Percentiles rank a stretch among this genome's conserved stretches.
Conservation (phyloP, 2,113 vertebrate genomes). For the Tringa solitaria region DNA sequence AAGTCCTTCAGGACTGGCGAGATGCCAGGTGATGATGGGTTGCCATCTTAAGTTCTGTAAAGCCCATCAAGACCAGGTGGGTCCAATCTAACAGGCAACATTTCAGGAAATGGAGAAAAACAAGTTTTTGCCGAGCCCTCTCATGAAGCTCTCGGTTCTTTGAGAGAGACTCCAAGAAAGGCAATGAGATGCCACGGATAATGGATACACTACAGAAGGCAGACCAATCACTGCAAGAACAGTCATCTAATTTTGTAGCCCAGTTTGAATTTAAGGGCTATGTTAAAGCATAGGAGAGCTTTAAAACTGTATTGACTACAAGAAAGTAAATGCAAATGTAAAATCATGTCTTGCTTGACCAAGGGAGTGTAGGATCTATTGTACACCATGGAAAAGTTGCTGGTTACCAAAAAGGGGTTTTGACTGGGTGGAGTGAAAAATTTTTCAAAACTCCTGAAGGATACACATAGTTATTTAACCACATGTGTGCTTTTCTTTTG, state of each 20-base stretch:
- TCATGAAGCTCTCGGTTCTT: neutral
- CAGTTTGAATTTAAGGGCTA: neutral
- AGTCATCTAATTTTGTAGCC: neutral
- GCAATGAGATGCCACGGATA: neutral
- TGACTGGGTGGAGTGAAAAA: neutral
- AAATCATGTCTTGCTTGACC: neutral
- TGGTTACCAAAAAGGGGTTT: neutral
- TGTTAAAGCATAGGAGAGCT: neutral
- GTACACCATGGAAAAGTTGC: neutral
- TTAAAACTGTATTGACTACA: neutral
- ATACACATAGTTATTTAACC: neutral
- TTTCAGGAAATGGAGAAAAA: neutral
- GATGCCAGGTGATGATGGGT: neutral
- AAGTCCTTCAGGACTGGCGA: neutral
- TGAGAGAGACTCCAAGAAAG: neutral
- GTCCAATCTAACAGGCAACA: neutral
- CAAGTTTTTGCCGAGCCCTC: neutral
- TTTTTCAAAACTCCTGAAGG: neutral
- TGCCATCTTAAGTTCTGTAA: neutral
- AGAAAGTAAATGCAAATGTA: neutral
- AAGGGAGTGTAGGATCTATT: neutral
- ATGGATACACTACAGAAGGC: neutral
- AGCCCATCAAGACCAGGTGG: neutral
- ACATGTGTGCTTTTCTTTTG: neutral
- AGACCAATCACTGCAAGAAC: neutral